phyloP scores from a whole-genome alignment of 2,888 invertebrate genomes.

The Cerastoderma edule region DNA sequence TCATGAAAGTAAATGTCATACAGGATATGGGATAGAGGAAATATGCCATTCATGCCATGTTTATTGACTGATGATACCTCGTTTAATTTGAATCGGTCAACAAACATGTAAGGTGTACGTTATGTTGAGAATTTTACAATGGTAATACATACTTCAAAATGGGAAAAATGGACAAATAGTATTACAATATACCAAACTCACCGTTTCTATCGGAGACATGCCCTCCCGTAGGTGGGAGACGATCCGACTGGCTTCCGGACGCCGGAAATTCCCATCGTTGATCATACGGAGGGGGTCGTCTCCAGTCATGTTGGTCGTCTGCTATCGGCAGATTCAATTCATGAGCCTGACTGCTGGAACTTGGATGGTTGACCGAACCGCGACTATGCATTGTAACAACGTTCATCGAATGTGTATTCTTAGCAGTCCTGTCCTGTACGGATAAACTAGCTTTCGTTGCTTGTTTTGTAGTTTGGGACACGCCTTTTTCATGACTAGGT shows the following conservation, averaged over 20 bases:
- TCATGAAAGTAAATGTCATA: too few species aligned
- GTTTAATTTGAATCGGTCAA: too few species aligned
- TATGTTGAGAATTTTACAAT: too few species aligned
- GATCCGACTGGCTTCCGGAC: slow-evolving; percentile 8
- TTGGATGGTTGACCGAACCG: not conserved
- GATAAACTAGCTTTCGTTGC: not conserved
- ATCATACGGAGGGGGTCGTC: not conserved
- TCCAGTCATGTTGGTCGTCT: too few species aligned
- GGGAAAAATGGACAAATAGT: too few species aligned
- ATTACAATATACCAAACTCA: not conserved
- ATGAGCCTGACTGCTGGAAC: not conserved
- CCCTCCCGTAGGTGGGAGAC: not conserved
- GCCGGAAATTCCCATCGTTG: slow-evolving; percentile 7
- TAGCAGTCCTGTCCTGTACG: not conserved
- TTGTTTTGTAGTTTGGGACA: not conserved
- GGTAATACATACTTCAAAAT: too few species aligned
- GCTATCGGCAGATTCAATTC: not conserved
- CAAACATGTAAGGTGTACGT: too few species aligned
- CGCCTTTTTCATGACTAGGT: too few species aligned
- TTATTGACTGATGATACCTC: too few species aligned
- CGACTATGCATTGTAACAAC: not conserved
- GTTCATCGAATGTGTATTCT: not conserved
- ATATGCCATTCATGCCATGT: too few species aligned
- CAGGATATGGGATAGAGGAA: too few species aligned
- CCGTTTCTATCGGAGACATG: not conserved